These are phyloP conservation scores for Melanocharis versteri DNA, from an alignment of 2,113 vertebrate species.

Conservation along the genomic window DNA sequence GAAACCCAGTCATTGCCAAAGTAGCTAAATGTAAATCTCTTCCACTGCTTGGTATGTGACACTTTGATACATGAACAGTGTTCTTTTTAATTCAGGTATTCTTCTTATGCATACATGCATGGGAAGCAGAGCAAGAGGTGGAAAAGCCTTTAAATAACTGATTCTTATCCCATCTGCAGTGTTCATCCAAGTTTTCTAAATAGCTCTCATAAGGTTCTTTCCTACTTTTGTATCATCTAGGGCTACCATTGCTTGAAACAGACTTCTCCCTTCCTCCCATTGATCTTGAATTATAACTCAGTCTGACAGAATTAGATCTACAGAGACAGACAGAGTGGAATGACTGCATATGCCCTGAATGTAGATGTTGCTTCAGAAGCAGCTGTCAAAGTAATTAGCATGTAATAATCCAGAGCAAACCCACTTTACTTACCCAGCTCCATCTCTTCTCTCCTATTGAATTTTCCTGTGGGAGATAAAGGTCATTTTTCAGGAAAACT, in stretches of 20 bases:
- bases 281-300: background rate
- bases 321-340: background rate
- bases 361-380: constrained; percentile 4
- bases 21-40: background rate
- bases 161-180: background rate
- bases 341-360: background rate
- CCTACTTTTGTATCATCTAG: background rate
- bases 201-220: background rate
- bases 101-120: background rate
- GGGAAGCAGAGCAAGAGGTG: background rate
- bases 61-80: background rate
- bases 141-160: background rate
- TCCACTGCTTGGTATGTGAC: background rate
- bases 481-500: background rate
- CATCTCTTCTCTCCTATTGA: background rate
- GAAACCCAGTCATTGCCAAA: background rate
- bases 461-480: background rate
- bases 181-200: background rate
- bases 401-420: constrained; percentile 27
- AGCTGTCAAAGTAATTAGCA: constrained; percentile 52
- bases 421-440: background rate
- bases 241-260: background rate
- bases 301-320: constrained; percentile 27
- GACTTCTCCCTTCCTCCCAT: background rate
- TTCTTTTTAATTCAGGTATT: background rate